Base-by-base conservation (phyloP, 1,140 invertebrate species). In the Leptestheria dahalacensis region DNA sequence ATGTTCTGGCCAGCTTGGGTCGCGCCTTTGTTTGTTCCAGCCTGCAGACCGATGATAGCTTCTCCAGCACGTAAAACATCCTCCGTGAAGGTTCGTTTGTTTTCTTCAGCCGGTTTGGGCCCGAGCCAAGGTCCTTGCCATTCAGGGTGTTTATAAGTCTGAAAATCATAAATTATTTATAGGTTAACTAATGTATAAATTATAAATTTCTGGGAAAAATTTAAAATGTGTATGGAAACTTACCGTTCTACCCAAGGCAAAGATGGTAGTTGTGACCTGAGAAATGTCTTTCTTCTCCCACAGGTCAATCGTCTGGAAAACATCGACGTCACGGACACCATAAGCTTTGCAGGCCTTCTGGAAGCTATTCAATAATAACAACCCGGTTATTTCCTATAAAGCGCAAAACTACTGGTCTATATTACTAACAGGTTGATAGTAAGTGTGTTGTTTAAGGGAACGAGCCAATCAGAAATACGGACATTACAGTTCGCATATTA, bases 221-320 rank as follows among this genome's bases (percentile, higher is more conserved):
- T 18, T 21, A 49, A 52, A 48, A n/a, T 23, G 28, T 25, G 20
- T 47, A 61, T 48, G 18, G 25, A 33, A 48, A 76, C 78, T 81
- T 80, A 94, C 90, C 70, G 86, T 81, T 73, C 92, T 83, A 61
- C 90, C 92, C 56, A 97, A 78, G 33, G 92, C 89, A 69, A 88
- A 93, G 62, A 97, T 84, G 65, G 89, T 93, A 73, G 88, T 90
- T 58, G 91, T 93, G 10, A 97, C 91, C 71, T 86, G 82, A 20
- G 86, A 83, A 68, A 97, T 92, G 71, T 96, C 92, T 72, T 95
- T 93, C 74, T 85, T 86, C 69, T 96, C 92, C 74, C 86, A 95
- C 29, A 97, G 76, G 72, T 96, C 93, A 41, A 94, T 90, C 10
- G 92, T 93, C 76, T 97, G 92, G 80, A 97, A 97, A 0, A 95